phyloP scores from a whole-genome alignment of 2,888 invertebrate species.

The Plagodis dolabraria region DNA sequence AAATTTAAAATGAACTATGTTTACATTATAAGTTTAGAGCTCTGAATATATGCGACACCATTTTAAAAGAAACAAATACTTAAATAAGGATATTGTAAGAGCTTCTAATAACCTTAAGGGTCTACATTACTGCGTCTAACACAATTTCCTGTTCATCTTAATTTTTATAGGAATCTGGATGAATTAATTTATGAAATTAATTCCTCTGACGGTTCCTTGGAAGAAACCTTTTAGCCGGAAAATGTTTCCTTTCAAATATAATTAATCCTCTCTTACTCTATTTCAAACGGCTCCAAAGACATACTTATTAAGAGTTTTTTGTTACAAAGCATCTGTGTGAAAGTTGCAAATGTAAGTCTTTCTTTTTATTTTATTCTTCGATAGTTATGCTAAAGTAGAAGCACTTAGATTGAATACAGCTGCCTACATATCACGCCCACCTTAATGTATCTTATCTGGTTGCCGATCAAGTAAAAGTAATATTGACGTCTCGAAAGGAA shows the following conservation, averaged over 20 bases:
- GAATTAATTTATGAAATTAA: constrained; percentile 66
- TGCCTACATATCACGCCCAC: constrained; percentile 43
- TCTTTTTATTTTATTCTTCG: background rate
- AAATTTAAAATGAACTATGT: too few relatives aligned
- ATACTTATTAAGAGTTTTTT: too few relatives aligned
- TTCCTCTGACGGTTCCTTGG: constrained; percentile 48
- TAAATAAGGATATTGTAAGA: constrained; percentile 17
- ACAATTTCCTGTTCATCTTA: constrained; percentile 52
- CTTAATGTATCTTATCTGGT: constrained; percentile 46
- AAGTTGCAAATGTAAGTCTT: too few relatives aligned
- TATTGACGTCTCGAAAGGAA: constrained; percentile 66
- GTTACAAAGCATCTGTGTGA: constrained; percentile 1
- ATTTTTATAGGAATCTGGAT: constrained; percentile 59
- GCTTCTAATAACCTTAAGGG: constrained; percentile 37
- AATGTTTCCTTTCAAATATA: constrained; percentile 59
- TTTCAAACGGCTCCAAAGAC: background rate
- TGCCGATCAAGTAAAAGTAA: constrained; percentile 50
- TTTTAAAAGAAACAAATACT: too few relatives aligned
- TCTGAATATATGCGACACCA: too few relatives aligned
- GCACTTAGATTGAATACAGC: constrained; percentile 36
- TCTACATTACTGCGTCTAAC: constrained; percentile 44
- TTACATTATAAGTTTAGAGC: too few relatives aligned
- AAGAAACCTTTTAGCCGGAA: constrained; percentile 54
- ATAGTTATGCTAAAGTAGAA: constrained; percentile 14
- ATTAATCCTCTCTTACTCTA: constrained; percentile 51